These are phyloP conservation scores for Dicycla oo DNA, from an alignment of 2,888 invertebrate species.

Conservation along the genomic window DNA sequence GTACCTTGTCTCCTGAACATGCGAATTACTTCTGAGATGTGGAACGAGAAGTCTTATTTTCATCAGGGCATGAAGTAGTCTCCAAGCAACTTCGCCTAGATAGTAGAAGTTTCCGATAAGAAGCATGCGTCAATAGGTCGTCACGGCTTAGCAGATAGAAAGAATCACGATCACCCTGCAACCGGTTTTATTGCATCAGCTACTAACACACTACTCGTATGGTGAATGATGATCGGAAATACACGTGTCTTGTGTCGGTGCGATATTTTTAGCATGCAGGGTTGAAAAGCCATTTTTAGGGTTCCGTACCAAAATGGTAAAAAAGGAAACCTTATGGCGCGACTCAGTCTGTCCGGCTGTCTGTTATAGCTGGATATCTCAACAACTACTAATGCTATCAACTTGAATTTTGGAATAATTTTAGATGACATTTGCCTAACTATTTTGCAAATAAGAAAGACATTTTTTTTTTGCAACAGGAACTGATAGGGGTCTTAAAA, in stretches of 20 bases:
- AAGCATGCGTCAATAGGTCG: slow-evolving; percentile 41
- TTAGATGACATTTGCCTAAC: no score
- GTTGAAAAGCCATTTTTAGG: background rate
- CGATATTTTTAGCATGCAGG: background rate
- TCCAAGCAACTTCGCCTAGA: background rate
- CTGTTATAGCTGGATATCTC: no score
- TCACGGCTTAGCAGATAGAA: slow-evolving; percentile 17
- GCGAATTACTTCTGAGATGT: background rate
- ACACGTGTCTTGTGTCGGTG: slow-evolving; percentile 13
- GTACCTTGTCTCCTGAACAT: background rate
- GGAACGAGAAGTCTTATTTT: no score
- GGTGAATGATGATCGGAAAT: slow-evolving; percentile 4
- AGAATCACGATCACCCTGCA: slow-evolving; percentile 9
- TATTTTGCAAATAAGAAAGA: no score
- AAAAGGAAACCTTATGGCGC: no score
- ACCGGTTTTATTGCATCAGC: slow-evolving; percentile 46
- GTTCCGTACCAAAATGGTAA: no score
- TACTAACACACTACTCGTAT: background rate
- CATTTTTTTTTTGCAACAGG: no score
- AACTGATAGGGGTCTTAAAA: no score
- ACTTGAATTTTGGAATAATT: no score
- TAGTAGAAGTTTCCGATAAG: slow-evolving; percentile 18
- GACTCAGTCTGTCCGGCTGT: background rate
- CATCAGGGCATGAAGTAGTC: background rate
- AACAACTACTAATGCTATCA: no score